A percentile compares a stretch with the other conserved stretches of the same genome.
Evolutionary conservation across 2,113 vertebrate genomes (phyloP).

Genomic region (Cyrtonyx montezumae): DNA sequence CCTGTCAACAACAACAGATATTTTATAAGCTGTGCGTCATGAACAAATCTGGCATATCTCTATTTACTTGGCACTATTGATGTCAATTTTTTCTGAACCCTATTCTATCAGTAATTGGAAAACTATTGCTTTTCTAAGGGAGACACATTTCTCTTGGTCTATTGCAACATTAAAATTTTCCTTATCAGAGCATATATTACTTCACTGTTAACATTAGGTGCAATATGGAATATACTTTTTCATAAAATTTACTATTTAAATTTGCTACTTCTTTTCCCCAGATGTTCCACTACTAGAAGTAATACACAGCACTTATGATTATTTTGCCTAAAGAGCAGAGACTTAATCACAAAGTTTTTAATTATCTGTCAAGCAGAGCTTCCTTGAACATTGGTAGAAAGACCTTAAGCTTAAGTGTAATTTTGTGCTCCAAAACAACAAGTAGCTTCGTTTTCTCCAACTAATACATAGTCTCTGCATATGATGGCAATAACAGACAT

Average conservation of each 20-base stretch:
- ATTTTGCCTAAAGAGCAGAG: background rate
- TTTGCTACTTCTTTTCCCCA: background rate
- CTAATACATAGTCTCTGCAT: background rate
- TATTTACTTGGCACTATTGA: background rate
- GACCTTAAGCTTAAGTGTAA: conserved; percentile 30
- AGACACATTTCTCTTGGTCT: background rate
- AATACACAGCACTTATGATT: background rate
- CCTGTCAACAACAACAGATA: background rate
- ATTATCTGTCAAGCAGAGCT: conserved; percentile 10
- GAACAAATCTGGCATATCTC: background rate
- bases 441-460: background rate
- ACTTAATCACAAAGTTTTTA: background rate
- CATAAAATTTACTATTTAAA: background rate
- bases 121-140: background rate
- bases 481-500: background rate
- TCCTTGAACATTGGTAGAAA: background rate
- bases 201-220: background rate
- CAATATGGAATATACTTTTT: background rate
- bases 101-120: background rate
- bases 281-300: background rate
- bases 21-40: background rate
- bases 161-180: background rate
- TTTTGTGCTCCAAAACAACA: background rate
- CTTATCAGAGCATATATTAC: background rate
- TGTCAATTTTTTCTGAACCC: background rate